Evolutionary conservation across 2,113 vertebrate species (phyloP).

Genomic region (Mugil cephalus): DNA sequence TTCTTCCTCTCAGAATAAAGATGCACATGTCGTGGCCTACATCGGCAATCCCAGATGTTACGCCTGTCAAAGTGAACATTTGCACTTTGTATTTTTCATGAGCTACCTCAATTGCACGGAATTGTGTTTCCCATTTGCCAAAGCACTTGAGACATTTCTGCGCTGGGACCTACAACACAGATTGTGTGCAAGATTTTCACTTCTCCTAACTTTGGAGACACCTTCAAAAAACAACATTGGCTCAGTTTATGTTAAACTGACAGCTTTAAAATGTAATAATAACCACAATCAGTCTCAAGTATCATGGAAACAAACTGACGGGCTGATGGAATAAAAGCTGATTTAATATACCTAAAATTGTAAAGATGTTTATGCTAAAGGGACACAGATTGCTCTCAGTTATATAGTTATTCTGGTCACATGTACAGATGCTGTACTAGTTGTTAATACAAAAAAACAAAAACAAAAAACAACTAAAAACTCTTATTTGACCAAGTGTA

Average conservation of each 20-base stretch:
- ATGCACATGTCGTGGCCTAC: conserved; percentile 10
- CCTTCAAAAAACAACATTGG: neutral
- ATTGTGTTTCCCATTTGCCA: neutral
- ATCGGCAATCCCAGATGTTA: neutral
- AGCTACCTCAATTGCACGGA: neutral
- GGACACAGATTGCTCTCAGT: too few relatives aligned
- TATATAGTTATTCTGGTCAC: too few relatives aligned
- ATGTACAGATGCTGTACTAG: too few relatives aligned
- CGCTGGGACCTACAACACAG: neutral
- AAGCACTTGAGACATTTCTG: neutral
- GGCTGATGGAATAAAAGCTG: too few relatives aligned
- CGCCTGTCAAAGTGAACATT: conserved; percentile 8
- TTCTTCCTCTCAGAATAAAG: conserved; percentile 43
- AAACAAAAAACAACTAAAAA: neutral
- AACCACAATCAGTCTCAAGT: neutral
- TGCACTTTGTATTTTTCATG: neutral
- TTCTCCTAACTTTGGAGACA: neutral
- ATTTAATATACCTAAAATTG: too few relatives aligned
- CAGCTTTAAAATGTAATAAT: neutral
- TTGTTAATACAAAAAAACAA: too few relatives aligned
- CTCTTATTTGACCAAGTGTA: neutral
- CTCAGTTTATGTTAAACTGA: neutral
- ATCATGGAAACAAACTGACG: too few relatives aligned
- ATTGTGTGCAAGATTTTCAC: too few relatives aligned
- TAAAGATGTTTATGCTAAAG: too few relatives aligned